Evolutionary conservation across 2,797 vertebrate species (phyloP).

Genomic region (Staurois parvus): DNA sequence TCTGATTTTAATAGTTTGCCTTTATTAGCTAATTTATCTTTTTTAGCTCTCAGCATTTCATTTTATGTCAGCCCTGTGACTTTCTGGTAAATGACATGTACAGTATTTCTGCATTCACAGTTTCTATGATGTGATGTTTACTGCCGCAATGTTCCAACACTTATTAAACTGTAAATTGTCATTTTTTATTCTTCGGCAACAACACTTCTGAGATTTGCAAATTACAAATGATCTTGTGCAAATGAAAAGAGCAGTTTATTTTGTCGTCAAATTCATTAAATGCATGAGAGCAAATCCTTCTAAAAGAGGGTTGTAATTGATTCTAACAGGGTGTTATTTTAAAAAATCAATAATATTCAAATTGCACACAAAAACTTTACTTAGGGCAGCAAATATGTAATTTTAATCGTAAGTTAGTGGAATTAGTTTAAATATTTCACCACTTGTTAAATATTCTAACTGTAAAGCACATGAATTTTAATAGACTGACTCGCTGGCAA

Average conservation of each 20-base stretch:
- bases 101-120: not conserved
- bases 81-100: not conserved
- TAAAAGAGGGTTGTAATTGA: slow-evolving; percentile 50
- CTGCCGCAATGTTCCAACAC: not conserved
- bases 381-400: slow-evolving; percentile 62
- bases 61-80: slow-evolving; percentile 12
- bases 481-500: slow-evolving; percentile 68
- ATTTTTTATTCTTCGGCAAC: not conserved
- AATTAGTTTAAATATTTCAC: slow-evolving; percentile 73
- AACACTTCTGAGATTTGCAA: slow-evolving; percentile 29
- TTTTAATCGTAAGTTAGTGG: slow-evolving; percentile 67
- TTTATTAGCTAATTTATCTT: slow-evolving; percentile 24
- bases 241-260: slow-evolving; percentile 48
- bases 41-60: not conserved
- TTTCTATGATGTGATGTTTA: slow-evolving; percentile 7
- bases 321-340: slow-evolving; percentile 55
- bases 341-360: slow-evolving; percentile 57
- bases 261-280: slow-evolving; percentile 50
- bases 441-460: slow-evolving; percentile 71
- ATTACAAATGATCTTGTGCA: slow-evolving; percentile 30
- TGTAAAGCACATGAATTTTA: slow-evolving; percentile 69
- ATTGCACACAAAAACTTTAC: slow-evolving; percentile 55
- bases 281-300: slow-evolving; percentile 10
- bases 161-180: slow-evolving; percentile 44
- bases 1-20: not conserved